Conservation (phyloP, 2,113 vertebrate genomes). For the Apteryx mantelli region DNA sequence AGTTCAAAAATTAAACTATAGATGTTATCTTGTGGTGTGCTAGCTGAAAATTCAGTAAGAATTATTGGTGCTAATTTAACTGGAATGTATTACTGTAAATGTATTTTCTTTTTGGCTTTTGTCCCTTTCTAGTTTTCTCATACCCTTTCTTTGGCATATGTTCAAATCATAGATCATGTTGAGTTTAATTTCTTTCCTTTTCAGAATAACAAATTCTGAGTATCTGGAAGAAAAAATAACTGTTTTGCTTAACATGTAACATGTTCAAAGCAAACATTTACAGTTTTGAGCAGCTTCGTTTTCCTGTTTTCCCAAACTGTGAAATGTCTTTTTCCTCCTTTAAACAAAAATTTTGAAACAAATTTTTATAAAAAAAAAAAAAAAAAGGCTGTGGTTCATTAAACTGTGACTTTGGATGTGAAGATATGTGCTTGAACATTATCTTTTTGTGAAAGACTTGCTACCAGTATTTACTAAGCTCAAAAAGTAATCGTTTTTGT, state of each 20-base stretch:
- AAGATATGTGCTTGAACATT: neutral
- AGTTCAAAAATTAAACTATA: neutral
- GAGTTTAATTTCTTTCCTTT: constrained; percentile 33
- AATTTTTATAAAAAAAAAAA: neutral
- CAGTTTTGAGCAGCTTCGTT: neutral
- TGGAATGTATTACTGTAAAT: constrained; percentile 39
- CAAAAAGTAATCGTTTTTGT: neutral
- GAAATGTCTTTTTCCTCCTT: neutral
- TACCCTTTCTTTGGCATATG: constrained; percentile 23
- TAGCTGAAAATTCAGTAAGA: constrained; percentile 33
- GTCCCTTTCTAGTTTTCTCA: constrained; percentile 45
- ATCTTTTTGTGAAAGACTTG: neutral
- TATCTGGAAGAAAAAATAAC: neutral
- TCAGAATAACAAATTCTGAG: constrained; percentile 18
- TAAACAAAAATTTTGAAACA: neutral
- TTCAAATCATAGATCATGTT: constrained; percentile 8
- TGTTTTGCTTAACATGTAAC: neutral
- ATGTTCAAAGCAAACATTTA: neutral
- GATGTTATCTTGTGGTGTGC: constrained; percentile 25
- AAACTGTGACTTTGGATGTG: neutral
- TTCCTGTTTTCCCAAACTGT: neutral
- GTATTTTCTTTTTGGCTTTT: constrained; percentile 53
- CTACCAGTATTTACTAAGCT: neutral
- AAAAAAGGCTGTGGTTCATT: neutral
- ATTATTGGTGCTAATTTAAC: constrained; percentile 49